Percentiles rank a stretch among this genome's conserved stretches.
Conservation (phyloP, 1,140 invertebrate genomes). For the Trichoplusia ni region DNA sequence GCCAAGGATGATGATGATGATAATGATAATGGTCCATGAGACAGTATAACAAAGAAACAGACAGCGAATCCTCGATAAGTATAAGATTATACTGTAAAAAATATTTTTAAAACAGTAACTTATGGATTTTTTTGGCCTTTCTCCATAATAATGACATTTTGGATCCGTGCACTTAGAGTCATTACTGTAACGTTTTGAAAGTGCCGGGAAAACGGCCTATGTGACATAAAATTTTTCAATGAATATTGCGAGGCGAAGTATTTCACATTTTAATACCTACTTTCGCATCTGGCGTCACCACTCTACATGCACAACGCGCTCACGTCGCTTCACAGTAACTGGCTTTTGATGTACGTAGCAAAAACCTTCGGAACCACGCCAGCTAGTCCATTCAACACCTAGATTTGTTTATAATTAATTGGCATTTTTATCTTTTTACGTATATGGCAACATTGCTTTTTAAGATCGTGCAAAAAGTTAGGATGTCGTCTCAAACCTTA, state of each 20-base stretch:
- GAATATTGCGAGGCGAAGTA: not conserved
- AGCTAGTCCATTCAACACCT: constrained; percentile 26
- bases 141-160: no score
- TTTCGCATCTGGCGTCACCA: not conserved
- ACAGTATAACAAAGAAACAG: no score
- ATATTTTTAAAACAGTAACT: no score
- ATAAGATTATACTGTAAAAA: no score
- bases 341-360: constrained; percentile 19
- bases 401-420: constrained; percentile 29
- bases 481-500: no score
- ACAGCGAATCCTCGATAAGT: no score
- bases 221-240: not conserved
- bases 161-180: no score
- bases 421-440: constrained; percentile 23
- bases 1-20: no score
- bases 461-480: not conserved
- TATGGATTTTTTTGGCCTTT: no score
- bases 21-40: no score
- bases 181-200: no score
- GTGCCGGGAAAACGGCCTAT: no score
- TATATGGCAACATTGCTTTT: constrained; percentile 30
- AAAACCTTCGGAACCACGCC: constrained; percentile 1
- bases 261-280: not conserved
- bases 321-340: constrained; percentile 13
- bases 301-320: not conserved